Percentiles rank a stretch among this genome's conserved stretches.
Evolutionary conservation across 2,113 vertebrate genomes (phyloP).

Genomic region (Pluvianellus socialis): DNA sequence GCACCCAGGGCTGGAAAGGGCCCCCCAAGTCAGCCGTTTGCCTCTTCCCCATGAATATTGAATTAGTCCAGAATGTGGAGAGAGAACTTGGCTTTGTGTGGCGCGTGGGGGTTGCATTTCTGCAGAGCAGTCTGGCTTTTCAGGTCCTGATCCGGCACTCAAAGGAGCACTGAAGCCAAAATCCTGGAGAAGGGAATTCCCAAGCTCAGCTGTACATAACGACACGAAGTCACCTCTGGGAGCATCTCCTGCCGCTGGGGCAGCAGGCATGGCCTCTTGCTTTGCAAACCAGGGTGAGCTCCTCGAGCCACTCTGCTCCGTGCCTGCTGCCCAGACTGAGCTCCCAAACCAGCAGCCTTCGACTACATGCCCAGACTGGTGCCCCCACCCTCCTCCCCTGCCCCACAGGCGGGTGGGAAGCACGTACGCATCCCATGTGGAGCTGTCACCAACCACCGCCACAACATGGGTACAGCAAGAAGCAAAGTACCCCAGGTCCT

Average conservation of each 20-base stretch:
- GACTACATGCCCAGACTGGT: fast-evolving
- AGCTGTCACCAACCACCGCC: not conserved
- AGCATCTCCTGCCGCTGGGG: not conserved
- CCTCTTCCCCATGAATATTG: not conserved
- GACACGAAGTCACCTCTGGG: not conserved
- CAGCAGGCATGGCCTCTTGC: not conserved
- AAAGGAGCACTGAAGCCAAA: not conserved
- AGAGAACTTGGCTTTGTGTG: not conserved
- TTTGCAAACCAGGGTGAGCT: not conserved
- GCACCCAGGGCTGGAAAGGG: not conserved
- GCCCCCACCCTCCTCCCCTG: not conserved
- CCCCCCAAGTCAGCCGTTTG: not conserved
- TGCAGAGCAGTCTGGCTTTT: not conserved
- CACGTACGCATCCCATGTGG: not conserved
- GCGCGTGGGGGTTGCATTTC: fast-evolving
- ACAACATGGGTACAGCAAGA: fast-evolving
- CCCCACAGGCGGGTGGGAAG: fast-evolving
- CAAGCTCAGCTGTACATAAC: fast-evolving
- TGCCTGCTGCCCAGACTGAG: no score
- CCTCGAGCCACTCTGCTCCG: not conserved
- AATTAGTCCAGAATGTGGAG: not conserved
- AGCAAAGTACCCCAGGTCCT: not conserved
- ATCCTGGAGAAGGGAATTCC: not conserved
- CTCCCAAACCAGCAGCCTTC: not conserved
- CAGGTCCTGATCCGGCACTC: not conserved